Evolutionary conservation across 2,888 invertebrate genomes (phyloP), one percentile per base, ranked within the genome.

Genomic region (Creontiades dilutus): DNA sequence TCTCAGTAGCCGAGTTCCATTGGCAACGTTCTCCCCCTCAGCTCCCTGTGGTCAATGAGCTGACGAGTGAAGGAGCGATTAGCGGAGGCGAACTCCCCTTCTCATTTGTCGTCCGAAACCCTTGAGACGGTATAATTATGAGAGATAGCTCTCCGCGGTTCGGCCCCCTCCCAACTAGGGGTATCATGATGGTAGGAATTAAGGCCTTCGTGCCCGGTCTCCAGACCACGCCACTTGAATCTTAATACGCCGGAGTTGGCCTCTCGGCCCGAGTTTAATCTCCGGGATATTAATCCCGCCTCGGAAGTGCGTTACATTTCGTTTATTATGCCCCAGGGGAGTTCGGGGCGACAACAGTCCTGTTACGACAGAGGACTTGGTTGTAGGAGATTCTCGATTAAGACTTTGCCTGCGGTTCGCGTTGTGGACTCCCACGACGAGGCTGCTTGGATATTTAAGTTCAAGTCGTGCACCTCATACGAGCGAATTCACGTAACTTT

Each of bases 1-100:
- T n/a, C 68, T 68, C 68, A 68, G 68, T 68, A 68, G 68, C 68
- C 11, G 68, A 12, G 68, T 23, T 68, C 23, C 68, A 23, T 68
- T 68, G 19, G 68, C 57, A n/a, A 27, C 52, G 11, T 14, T 23
- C 68, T 23, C 68, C 68, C 23, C 68, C 19, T 12, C 68, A 23
- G 68, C 68, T 13, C 27, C 68, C 23, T n/a, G 78, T 78, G 78
- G 78, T 78, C 78, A 47, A 78, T 78, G 78, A 78, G 78, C 78
- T 78, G 78, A 78, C 78, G 78, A 78, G n/a, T 78, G 78, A 19
- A 78, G 78, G 78, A 46, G 46, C 78, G 78, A 78, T 78, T 78
- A 78, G 78, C 78, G 78, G 37, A 46, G 78, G 19, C 37, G 37
- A 37, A 37, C 37, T 37, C 37, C 78, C n/a, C 47, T 46, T 9